These are phyloP conservation scores for Eupithecia abbreviata DNA, from an alignment of 2,888 invertebrate species.

Conservation along the genomic window DNA sequence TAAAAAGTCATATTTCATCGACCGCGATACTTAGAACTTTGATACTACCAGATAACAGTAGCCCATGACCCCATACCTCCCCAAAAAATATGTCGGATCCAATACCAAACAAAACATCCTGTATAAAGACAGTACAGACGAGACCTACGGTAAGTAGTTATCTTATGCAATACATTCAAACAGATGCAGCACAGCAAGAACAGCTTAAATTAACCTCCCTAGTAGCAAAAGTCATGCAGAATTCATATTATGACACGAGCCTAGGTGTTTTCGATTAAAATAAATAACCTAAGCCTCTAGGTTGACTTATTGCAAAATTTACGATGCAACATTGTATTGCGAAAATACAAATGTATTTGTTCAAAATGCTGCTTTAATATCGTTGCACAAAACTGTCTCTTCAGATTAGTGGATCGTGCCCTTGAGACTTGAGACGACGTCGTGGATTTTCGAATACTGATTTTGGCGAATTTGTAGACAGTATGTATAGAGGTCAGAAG, in stretches of 20 bases:
- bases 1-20: too few relatives aligned
- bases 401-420: slow-evolving; percentile 28
- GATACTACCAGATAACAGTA: too few relatives aligned
- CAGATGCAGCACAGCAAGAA: background rate
- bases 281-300: slow-evolving; percentile 9
- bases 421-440: slow-evolving; percentile 30
- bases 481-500: background rate
- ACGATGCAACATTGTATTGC: slow-evolving; percentile 33
- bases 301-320: slow-evolving; percentile 27
- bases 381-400: slow-evolving; percentile 40
- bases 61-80: too few relatives aligned
- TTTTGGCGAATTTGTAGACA: slow-evolving; percentile 7
- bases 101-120: too few relatives aligned
- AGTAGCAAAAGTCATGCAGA: background rate
- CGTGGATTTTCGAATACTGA: background rate
- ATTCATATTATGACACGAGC: slow-evolving; percentile 4
- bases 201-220: background rate
- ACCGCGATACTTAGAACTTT: too few relatives aligned
- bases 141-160: background rate
- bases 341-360: slow-evolving; percentile 37
- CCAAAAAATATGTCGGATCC: too few relatives aligned
- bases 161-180: background rate
- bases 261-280: slow-evolving; percentile 9
- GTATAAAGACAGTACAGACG: too few relatives aligned
- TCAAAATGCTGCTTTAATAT: slow-evolving; percentile 39